A percentile compares a stretch with the other conserved stretches of the same genome.
phyloP scores from a whole-genome alignment of 2,113 vertebrate species.

The Trematocara variabile region DNA sequence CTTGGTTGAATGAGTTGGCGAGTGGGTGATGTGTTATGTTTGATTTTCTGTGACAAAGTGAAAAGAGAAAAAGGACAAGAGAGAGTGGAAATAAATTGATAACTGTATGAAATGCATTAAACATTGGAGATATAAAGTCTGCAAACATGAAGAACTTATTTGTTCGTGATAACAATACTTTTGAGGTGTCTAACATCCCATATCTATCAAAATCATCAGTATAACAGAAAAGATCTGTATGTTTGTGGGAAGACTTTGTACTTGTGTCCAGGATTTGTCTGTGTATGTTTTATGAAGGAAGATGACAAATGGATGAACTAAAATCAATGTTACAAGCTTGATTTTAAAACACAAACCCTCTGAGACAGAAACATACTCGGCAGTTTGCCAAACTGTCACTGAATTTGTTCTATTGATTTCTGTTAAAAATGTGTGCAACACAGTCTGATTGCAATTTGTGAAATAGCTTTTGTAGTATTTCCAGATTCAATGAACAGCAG shows the following conservation, averaged over 20 bases:
- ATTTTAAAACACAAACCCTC: background rate
- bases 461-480: background rate
- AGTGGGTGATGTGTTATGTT: conserved; percentile 65
- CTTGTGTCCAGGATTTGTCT: background rate
- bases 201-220: background rate
- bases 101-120: background rate
- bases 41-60: conserved; percentile 52
- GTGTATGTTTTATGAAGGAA: background rate
- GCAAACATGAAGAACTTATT: background rate
- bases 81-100: conserved; percentile 15
- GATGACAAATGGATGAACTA: background rate
- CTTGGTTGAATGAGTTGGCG: conserved; percentile 53
- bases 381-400: background rate
- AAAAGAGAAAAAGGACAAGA: conserved; percentile 11
- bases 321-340: background rate
- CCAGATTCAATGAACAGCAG: background rate
- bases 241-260: background rate
- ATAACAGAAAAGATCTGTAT: background rate
- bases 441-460: background rate
- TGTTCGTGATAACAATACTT: background rate
- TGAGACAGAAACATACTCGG: background rate
- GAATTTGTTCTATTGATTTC: background rate
- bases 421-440: background rate
- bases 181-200: background rate
- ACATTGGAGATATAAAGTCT: background rate